Evolutionary conservation across 2,888 invertebrate species (phyloP).

Genomic region (Diarsia mendica): DNA sequence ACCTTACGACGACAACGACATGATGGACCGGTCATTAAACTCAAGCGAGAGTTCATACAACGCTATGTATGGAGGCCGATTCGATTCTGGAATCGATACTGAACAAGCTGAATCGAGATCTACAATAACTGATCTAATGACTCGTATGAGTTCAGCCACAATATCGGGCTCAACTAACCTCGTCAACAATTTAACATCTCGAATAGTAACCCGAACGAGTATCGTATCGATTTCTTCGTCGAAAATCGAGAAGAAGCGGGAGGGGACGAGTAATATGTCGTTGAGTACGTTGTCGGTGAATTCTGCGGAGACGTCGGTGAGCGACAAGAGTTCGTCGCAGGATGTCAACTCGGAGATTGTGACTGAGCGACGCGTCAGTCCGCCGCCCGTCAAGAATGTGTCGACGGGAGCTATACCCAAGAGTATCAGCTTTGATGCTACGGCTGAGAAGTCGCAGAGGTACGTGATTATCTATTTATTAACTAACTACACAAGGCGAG

Average conservation of each 20-base stretch:
- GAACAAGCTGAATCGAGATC: conserved; percentile 81
- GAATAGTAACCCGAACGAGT: conserved; percentile 84
- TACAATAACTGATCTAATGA: conserved; percentile 84
- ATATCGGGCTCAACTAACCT: conserved; percentile 82
- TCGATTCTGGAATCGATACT: conserved; percentile 80
- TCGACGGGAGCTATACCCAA: conserved; percentile 97
- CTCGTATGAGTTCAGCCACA: conserved; percentile 84
- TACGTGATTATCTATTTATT: no score
- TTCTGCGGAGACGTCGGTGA: conserved; percentile 84
- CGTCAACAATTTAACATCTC: conserved; percentile 80
- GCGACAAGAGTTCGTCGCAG: conserved; percentile 87
- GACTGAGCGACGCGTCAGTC: conserved; percentile 84
- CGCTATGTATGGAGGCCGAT: conserved; percentile 82
- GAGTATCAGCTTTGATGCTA: conserved; percentile 97
- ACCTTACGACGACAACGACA: conserved; percentile 83
- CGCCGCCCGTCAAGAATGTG: conserved; percentile 82
- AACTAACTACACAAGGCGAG: no score
- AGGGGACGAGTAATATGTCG: conserved; percentile 82
- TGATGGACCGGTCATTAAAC: conserved; percentile 85
- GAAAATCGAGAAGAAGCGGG: conserved; percentile 82
- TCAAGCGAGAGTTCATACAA: conserved; percentile 87
- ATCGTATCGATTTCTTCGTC: conserved; percentile 87
- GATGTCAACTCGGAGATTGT: conserved; percentile 87
- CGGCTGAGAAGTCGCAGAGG: conserved; percentile 95
- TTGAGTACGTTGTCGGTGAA: conserved; percentile 86